Base-by-base conservation (phyloP, 2,888 invertebrate species). In the Rhamphomyia laevipes region DNA sequence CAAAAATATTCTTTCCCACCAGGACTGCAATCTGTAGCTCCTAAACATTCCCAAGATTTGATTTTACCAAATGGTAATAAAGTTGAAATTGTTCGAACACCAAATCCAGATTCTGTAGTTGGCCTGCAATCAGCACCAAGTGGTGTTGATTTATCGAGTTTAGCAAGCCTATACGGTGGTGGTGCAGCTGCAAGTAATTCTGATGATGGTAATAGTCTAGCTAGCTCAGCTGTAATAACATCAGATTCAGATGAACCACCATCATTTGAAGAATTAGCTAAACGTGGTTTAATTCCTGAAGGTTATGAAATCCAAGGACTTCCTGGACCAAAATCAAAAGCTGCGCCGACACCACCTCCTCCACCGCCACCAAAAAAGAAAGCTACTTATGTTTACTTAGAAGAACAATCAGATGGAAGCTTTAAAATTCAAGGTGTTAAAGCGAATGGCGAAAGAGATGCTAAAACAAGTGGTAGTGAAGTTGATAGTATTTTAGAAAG, bases 381-480 rank as follows among this genome's bases (percentile, higher is more conserved):
- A 63, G 87, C 89, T 0, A 89, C 89, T 1, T 89, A 89, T 59
- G 89, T 90, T 1, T 82, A 89, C 42, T 71, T 90, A 12, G 89
- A 89, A 66, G 89, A 90, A 63, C 89, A 89, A 63, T 78, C 84
- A 5, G 89, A 89, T 59, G 89, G 89, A 7, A 84, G 84, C 21
- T 85, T 85, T 56, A 88, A 88, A 68, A 87, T 89, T 0, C 86
- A 88, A 64, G 87, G 87, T 2, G 82, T 88, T 1, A 84, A 85
- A 70, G 86, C 87, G 0, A 87, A 85, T 59, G 75, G 80, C 2
- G 75, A 82, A 46, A 82, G 80, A 57, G 78, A 80, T 61, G 76
- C 79, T 0, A 76, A 76, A 27, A 81, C 80, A 56, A 81, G 83
- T 44, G 79, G 78, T 0, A 77, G 80, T 4, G 86, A 87, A 61